Percentiles rank a stretch among this genome's conserved stretches.
These are phyloP conservation scores for Bos taurus DNA, from an alignment of 2,113 vertebrate species.

Conservation along the genomic window DNA sequence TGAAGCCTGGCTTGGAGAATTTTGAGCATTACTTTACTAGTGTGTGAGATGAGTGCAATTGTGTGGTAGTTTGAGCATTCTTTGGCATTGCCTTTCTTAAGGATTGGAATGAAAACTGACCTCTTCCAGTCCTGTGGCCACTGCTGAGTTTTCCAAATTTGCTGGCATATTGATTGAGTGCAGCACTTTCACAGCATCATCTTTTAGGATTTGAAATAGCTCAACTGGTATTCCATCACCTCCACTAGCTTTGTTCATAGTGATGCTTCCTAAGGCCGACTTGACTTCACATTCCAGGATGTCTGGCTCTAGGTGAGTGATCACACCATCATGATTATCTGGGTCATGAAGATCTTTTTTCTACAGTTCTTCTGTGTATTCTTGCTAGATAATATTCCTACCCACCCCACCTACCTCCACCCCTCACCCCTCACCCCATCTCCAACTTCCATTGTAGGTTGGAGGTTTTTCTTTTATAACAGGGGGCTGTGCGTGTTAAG, in stretches of 20 bases:
- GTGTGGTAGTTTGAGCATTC: not conserved
- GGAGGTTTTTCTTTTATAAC: not conserved
- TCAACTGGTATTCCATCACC: not conserved
- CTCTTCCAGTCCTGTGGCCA: not conserved
- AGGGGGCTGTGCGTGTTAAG: not conserved
- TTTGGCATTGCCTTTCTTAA: not conserved
- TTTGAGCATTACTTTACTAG: not conserved
- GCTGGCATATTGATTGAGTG: not conserved
- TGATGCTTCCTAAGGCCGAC: not conserved
- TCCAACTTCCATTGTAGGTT: not conserved
- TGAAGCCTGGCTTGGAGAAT: not conserved
- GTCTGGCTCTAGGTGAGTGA: not conserved
- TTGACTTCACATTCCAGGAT: not conserved
- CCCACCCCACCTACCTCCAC: rapidly evolving
- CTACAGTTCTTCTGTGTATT: not conserved
- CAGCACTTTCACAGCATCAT: not conserved
- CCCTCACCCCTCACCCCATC: no score
- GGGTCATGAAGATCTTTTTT: not conserved
- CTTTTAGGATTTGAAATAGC: not conserved
- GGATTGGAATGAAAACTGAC: not conserved
- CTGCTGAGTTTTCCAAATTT: not conserved
- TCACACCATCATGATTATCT: not conserved
- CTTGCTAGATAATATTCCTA: not conserved
- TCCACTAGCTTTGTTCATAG: not conserved
- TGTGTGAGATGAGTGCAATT: not conserved